Conservation (phyloP, 2,113 vertebrate species). For the Rhea americana region DNA sequence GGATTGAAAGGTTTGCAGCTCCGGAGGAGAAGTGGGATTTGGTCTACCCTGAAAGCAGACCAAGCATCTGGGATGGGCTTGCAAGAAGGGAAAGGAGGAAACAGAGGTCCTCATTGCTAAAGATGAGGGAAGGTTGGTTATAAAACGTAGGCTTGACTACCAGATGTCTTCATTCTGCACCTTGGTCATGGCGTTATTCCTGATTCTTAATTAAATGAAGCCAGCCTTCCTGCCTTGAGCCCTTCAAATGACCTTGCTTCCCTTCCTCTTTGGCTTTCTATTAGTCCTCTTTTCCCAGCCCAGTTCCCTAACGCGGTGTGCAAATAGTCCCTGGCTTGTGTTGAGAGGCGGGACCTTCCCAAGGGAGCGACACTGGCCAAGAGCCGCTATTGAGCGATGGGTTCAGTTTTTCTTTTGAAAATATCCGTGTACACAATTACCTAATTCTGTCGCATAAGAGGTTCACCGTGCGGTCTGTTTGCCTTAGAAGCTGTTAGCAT, state of each 20-base stretch:
- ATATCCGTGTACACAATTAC: rapidly evolving
- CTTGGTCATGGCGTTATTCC: not conserved
- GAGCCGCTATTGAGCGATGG: not conserved
- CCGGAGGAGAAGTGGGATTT: not conserved
- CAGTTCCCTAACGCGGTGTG: not conserved
- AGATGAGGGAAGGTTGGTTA: not conserved
- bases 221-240: not conserved
- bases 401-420: not conserved
- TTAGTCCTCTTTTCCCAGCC: not conserved
- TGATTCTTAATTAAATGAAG: not conserved
- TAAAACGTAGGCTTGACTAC: not conserved
- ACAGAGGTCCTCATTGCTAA: not conserved
- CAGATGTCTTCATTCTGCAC: not conserved
- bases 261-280: not conserved
- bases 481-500: rapidly evolving
- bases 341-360: not conserved
- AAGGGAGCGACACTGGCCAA: rapidly evolving
- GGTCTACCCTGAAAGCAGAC: not conserved
- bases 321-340: not conserved
- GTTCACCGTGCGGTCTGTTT: not conserved
- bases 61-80: not conserved
- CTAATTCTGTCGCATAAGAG: too few species aligned
- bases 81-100: not conserved
- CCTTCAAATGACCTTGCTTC: not conserved
- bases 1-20: not conserved